Evolutionary conservation across 1,140 invertebrate genomes (phyloP).

Genomic region (Achatina immaculata): DNA sequence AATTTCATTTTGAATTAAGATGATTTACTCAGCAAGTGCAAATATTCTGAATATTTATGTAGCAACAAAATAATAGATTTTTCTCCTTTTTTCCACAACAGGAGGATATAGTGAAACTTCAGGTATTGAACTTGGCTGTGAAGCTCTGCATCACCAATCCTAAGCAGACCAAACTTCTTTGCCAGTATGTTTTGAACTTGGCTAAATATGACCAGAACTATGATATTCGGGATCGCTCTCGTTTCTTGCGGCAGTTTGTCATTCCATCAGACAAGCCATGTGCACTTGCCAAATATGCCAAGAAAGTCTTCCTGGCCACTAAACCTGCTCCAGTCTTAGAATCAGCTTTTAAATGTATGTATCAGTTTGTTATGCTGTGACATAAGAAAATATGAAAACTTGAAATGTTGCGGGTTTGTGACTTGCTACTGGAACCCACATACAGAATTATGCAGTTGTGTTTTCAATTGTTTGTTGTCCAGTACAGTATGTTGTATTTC

Average conservation of each 20-base stretch:
- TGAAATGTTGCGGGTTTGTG: too few relatives aligned
- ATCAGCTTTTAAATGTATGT: slow-evolving; percentile 78
- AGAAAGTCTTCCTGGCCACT: slow-evolving; percentile 88
- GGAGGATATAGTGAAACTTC: slow-evolving; percentile 96
- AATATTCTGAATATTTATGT: too few relatives aligned
- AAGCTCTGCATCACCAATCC: slow-evolving; percentile 93
- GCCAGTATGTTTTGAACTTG: slow-evolving; percentile 95
- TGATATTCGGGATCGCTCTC: slow-evolving; percentile 93
- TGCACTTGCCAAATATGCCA: slow-evolving; percentile 79
- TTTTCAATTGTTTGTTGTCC: too few relatives aligned
- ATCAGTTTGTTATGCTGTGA: not conserved
- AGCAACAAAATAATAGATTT: too few relatives aligned
- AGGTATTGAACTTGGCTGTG: slow-evolving; percentile 94
- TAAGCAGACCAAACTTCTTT: slow-evolving; percentile 87
- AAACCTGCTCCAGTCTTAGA: slow-evolving; percentile 92
- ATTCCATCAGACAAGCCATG: slow-evolving; percentile 66
- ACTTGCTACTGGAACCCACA: too few relatives aligned
- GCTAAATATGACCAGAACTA: slow-evolving; percentile 99
- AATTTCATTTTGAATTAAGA: too few relatives aligned
- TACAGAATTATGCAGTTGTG: too few relatives aligned
- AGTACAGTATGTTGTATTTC: too few relatives aligned
- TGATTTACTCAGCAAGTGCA: too few relatives aligned
- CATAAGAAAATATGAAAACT: too few relatives aligned
- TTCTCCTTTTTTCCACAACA: too few relatives aligned
- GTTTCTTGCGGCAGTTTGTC: slow-evolving; percentile 87